phyloP scores from a whole-genome alignment of 2,113 vertebrate species.

The Telmatochromis sp. region DNA sequence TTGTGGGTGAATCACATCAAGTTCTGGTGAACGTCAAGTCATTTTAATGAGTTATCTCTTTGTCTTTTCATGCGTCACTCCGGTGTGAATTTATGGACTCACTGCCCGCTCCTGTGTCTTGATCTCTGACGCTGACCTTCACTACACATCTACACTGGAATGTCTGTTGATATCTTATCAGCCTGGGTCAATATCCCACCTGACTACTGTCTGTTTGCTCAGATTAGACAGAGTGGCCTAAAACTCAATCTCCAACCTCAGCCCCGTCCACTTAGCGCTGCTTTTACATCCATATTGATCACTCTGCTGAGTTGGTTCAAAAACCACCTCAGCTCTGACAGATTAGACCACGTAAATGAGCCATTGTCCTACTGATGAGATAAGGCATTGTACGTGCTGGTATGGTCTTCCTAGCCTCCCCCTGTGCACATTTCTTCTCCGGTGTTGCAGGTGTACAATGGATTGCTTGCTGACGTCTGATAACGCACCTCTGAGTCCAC shows the following conservation, averaged over 20 bases:
- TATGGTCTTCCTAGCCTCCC: background rate
- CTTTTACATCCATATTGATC: background rate
- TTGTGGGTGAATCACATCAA: background rate
- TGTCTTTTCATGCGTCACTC: slow-evolving; percentile 25
- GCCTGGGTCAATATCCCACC: slow-evolving; percentile 18
- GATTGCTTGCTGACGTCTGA: slow-evolving; percentile 23
- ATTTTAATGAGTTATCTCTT: background rate
- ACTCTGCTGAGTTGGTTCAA: background rate
- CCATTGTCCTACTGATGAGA: background rate
- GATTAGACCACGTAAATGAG: background rate
- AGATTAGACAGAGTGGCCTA: background rate
- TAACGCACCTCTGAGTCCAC: slow-evolving; percentile 5
- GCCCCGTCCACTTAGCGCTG: background rate
- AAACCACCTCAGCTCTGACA: background rate
- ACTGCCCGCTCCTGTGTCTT: background rate
- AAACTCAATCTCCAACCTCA: background rate
- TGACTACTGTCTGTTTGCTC: slow-evolving; percentile 27
- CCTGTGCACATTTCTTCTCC: background rate
- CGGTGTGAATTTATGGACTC: background rate
- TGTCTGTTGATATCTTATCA: slow-evolving; percentile 49
- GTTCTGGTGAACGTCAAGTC: background rate
- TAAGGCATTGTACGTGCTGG: background rate
- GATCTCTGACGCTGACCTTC: slow-evolving; percentile 16
- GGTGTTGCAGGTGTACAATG: background rate
- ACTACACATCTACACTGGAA: slow-evolving; percentile 28